Conservation (phyloP, 2,797 vertebrate genomes). For the Sebastes hubbsi region DNA sequence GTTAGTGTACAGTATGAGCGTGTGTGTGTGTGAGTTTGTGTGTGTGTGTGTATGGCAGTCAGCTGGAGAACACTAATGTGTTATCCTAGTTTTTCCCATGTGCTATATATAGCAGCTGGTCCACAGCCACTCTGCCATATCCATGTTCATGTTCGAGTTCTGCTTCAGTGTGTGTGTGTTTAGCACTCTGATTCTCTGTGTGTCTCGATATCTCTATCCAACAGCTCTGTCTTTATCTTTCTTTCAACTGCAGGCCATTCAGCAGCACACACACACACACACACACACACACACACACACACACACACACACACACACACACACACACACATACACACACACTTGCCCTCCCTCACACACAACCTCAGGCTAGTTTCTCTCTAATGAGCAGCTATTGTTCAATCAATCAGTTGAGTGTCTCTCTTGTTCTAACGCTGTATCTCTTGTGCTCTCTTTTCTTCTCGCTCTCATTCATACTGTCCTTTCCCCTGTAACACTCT, state of each 20-base stretch:
- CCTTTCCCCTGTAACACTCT: neutral
- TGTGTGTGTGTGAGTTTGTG: neutral
- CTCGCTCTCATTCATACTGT: slow-evolving; percentile 30
- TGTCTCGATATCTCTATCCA: slow-evolving; percentile 56
- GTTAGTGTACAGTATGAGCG: neutral
- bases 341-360: slow-evolving; percentile 8
- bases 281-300: slow-evolving; percentile 7
- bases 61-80: slow-evolving; percentile 41
- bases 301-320: slow-evolving; percentile 3
- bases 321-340: slow-evolving; percentile 1
- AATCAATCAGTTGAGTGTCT: slow-evolving; percentile 58
- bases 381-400: slow-evolving; percentile 64
- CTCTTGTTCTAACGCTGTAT: slow-evolving; percentile 43
- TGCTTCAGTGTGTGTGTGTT: slow-evolving; percentile 8
- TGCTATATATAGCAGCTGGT: slow-evolving; percentile 71
- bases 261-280: slow-evolving; percentile 2
- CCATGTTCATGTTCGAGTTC: slow-evolving; percentile 23
- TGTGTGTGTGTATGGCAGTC: slow-evolving; percentile 1
- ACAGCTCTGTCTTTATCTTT: slow-evolving; percentile 58
- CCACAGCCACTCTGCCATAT: slow-evolving; percentile 32
- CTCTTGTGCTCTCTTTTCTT: slow-evolving; percentile 6
- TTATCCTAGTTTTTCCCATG: slow-evolving; percentile 53
- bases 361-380: slow-evolving; percentile 41
- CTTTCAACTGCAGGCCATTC: slow-evolving; percentile 39
- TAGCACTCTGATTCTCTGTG: neutral